Conservation (phyloP, 1,140 invertebrate genomes). For the Euura saliciscinereae region DNA sequence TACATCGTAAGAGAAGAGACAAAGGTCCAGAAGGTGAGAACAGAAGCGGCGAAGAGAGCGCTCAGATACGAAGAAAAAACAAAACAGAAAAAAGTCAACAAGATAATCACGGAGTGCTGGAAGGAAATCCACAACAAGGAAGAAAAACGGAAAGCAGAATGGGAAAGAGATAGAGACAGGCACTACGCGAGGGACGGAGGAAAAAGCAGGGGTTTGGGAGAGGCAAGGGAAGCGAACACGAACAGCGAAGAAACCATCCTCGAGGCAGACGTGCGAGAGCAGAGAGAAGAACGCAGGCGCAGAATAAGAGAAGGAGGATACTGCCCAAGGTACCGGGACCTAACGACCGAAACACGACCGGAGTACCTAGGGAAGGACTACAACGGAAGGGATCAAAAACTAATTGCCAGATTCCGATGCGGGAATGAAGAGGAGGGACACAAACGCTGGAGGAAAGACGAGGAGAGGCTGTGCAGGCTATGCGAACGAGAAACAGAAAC, state of each 20-base stretch:
- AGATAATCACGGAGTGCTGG: background rate
- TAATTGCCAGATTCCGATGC: conserved; percentile 10
- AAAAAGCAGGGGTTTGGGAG: background rate
- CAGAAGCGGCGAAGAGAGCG: background rate
- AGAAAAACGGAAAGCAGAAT: background rate
- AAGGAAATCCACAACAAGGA: conserved; percentile 1
- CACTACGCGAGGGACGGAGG: background rate
- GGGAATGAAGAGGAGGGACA: conserved; percentile 15
- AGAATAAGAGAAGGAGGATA: background rate
- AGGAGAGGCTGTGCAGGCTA: background rate
- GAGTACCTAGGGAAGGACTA: background rate
- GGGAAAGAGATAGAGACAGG: conserved; percentile 4
- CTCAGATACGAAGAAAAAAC: conserved; percentile 6
- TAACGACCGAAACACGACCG: background rate
- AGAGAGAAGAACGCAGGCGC: background rate
- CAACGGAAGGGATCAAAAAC: conserved; percentile 8
- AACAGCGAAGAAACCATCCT: background rate
- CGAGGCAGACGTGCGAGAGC: background rate
- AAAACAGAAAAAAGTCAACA: background rate
- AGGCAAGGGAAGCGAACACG: background rate
- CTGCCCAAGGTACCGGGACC: background rate
- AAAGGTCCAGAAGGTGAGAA: background rate
- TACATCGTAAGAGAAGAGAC: conserved; percentile 10
- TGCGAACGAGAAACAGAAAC: background rate
- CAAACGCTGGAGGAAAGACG: conserved; percentile 7